phyloP scores from a whole-genome alignment of 1,140 invertebrate genomes.

The Diachasma alloeum region DNA sequence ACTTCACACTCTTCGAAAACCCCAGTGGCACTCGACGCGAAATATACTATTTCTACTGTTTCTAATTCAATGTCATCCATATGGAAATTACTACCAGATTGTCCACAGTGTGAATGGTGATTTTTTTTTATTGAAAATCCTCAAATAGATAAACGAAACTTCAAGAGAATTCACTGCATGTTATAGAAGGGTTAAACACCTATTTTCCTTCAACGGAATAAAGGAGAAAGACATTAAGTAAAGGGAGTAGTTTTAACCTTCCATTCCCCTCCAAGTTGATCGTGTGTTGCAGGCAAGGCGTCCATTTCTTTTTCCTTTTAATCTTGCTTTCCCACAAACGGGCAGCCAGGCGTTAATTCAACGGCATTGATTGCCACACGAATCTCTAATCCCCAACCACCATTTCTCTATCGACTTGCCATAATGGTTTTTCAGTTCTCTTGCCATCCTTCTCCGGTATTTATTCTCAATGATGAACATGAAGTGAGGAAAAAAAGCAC shows the following conservation, averaged over 20 bases:
- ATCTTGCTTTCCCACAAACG: slow-evolving; percentile 65
- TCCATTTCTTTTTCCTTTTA: slow-evolving; percentile 65
- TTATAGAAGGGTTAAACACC: neutral
- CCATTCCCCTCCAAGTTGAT: slow-evolving; percentile 22
- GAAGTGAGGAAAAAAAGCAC: neutral
- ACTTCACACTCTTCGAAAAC: too few species aligned
- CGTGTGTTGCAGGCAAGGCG: slow-evolving; percentile 49
- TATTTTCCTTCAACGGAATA: neutral
- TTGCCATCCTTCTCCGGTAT: neutral
- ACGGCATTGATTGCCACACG: slow-evolving; percentile 65
- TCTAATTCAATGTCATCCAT: too few species aligned
- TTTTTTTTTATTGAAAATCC: too few species aligned
- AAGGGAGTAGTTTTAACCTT: neutral
- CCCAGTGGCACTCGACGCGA: too few species aligned
- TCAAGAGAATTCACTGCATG: neutral
- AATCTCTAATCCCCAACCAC: slow-evolving; percentile 41
- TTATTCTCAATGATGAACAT: neutral
- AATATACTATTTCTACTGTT: too few species aligned
- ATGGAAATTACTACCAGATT: too few species aligned
- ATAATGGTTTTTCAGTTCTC: slow-evolving; percentile 16
- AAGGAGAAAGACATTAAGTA: neutral
- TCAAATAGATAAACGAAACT: too few species aligned
- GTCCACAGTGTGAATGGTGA: too few species aligned
- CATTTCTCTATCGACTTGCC: slow-evolving; percentile 9
- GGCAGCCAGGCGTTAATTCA: slow-evolving; percentile 65